A percentile compares a stretch with the other conserved stretches of the same genome.
phyloP scores from a whole-genome alignment of 1,140 invertebrate genomes.

The Drosophila suzukii region DNA sequence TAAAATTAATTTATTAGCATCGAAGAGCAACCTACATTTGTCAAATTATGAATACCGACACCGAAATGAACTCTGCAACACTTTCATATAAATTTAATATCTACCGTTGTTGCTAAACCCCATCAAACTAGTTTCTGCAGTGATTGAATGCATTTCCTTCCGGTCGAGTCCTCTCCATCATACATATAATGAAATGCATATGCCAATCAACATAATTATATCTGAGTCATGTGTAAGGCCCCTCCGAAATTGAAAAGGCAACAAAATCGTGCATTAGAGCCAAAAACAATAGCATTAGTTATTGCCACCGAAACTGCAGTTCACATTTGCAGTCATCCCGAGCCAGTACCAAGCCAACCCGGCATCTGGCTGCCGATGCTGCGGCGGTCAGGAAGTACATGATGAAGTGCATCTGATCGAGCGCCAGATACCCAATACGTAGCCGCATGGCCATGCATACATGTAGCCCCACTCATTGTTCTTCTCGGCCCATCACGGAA shows the following conservation, averaged over 20 bases:
- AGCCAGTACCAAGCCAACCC: background rate
- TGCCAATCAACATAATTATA: slow-evolving; percentile 51
- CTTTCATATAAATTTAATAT: background rate
- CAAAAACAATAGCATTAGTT: slow-evolving; percentile 11
- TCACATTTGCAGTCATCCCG: background rate
- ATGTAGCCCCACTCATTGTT: background rate
- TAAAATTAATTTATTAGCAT: slow-evolving; percentile 12
- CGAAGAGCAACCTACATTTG: background rate
- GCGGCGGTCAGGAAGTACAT: slow-evolving; percentile 12
- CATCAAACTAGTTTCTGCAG: slow-evolving; percentile 8
- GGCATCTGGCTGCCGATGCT: background rate
- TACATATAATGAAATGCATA: slow-evolving; percentile 46
- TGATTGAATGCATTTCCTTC: slow-evolving; percentile 27
- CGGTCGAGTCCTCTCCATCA: slow-evolving; percentile 12
- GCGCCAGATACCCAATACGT: slow-evolving; percentile 7
- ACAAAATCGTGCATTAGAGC: slow-evolving; percentile 12
- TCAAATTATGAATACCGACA: background rate
- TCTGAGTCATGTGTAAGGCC: slow-evolving; percentile 9
- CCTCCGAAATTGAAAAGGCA: slow-evolving; percentile 14
- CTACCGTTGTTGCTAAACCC: background rate
- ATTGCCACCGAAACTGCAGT: slow-evolving; percentile 1
- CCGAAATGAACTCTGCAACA: background rate
- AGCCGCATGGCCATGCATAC: background rate
- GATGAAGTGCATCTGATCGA: slow-evolving; percentile 10
- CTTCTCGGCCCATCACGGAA: background rate